Evolutionary conservation across 2,113 vertebrate genomes (phyloP).

Genomic region (Forbesichthys papilliferus): DNA sequence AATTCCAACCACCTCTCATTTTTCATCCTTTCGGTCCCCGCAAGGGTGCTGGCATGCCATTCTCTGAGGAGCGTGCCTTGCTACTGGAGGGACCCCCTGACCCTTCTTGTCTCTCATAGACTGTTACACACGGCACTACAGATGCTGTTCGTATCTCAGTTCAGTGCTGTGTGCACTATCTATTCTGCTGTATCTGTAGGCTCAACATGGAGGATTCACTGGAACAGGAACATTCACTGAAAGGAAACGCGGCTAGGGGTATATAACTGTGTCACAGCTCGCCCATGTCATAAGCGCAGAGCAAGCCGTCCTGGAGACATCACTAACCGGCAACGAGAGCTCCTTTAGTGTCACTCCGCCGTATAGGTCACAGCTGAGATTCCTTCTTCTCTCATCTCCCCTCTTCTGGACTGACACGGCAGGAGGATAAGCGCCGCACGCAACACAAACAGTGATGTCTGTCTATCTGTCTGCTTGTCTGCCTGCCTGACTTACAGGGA

Average conservation of each 20-base stretch:
- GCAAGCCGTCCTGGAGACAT: slow-evolving; percentile 28
- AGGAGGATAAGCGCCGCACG: slow-evolving; percentile 66
- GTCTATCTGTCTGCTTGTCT: slow-evolving; percentile 54
- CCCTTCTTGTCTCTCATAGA: slow-evolving; percentile 40
- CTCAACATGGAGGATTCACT: neutral
- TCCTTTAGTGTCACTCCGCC: slow-evolving; percentile 48
- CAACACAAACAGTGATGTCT: slow-evolving; percentile 67
- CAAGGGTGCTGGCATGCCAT: slow-evolving; percentile 45
- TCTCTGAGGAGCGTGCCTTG: slow-evolving; percentile 58
- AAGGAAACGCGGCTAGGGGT: too few species aligned
- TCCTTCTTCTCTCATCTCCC: slow-evolving; percentile 46
- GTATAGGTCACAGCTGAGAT: slow-evolving; percentile 42
- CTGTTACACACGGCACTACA: slow-evolving; percentile 22
- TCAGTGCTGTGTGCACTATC: neutral
- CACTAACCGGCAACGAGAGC: slow-evolving; percentile 36
- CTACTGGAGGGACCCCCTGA: slow-evolving; percentile 52
- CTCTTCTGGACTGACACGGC: slow-evolving; percentile 48
- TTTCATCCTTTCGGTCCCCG: slow-evolving; percentile 59
- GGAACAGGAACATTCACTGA: too few species aligned
- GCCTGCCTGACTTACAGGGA: slow-evolving; percentile 54
- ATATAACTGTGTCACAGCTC: neutral
- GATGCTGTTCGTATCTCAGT: slow-evolving; percentile 1
- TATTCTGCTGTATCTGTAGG: neutral
- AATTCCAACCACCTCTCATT: slow-evolving; percentile 69
- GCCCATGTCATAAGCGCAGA: slow-evolving; percentile 16